phyloP scores from a whole-genome alignment of 2,888 invertebrate species.

The Andrena dorsata region DNA sequence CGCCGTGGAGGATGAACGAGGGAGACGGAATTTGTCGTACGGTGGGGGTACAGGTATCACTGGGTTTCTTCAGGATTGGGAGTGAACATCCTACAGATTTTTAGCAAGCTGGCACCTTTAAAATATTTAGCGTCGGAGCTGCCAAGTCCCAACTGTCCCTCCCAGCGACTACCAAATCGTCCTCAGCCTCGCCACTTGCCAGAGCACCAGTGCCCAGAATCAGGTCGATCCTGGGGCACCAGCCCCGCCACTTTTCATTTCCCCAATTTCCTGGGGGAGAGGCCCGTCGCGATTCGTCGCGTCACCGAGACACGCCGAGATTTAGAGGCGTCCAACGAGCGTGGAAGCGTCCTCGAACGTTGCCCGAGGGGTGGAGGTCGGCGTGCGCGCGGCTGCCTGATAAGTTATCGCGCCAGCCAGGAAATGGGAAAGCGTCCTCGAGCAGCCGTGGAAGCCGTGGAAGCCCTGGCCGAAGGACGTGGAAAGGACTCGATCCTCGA shows the following conservation, averaged over 20 bases:
- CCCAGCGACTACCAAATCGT: neutral
- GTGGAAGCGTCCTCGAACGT: conserved; percentile 10
- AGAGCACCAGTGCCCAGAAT: neutral
- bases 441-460: conserved; percentile 5
- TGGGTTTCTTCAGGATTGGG: too few species aligned
- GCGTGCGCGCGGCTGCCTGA: conserved; percentile 6
- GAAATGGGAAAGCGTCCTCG: conserved; percentile 43
- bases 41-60: too few species aligned
- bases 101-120: too few species aligned
- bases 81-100: too few species aligned
- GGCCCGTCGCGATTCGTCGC: conserved; percentile 8
- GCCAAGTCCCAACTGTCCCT: too few species aligned
- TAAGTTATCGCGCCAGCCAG: conserved; percentile 38
- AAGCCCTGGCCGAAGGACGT: neutral
- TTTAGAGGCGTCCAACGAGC: conserved; percentile 15
- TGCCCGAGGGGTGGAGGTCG: conserved; percentile 1
- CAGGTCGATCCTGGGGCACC: neutral
- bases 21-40: neutral
- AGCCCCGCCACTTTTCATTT: conserved; percentile 32
- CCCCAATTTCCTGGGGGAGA: conserved; percentile 34
- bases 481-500: conserved; percentile 11
- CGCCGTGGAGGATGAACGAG: neutral
- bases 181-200: neutral
- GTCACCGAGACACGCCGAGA: conserved; percentile 32
- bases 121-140: too few species aligned